Conservation (phyloP, 1,140 invertebrate species). For the Holcopasites calliopsidis region DNA sequence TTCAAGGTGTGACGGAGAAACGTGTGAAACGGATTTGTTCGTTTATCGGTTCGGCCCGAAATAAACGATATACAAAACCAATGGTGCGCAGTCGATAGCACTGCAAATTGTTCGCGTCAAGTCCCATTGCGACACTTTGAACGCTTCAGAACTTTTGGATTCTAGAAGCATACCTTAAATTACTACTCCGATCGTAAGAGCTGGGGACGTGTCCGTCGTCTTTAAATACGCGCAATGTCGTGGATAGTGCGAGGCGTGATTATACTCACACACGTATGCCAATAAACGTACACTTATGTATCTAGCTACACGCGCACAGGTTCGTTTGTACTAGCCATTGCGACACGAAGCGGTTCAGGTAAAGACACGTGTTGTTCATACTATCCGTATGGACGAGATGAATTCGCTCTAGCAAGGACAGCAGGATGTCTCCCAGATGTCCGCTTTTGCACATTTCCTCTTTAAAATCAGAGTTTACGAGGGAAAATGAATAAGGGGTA, state of each 20-base stretch:
- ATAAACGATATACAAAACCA: not conserved
- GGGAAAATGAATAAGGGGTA: too few relatives aligned
- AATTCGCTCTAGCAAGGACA: too few relatives aligned
- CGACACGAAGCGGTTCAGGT: too few relatives aligned
- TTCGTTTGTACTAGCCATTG: too few relatives aligned
- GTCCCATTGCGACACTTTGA: constrained; percentile 15
- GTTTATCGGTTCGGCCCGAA: not conserved
- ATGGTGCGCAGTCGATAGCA: constrained; percentile 13
- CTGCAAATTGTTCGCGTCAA: constrained; percentile 44
- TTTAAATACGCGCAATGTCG: not conserved
- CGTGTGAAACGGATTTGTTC: constrained; percentile 13
- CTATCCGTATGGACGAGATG: too few relatives aligned
- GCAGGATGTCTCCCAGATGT: too few relatives aligned
- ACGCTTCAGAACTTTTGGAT: constrained; percentile 55
- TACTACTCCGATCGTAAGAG: constrained; percentile 52
- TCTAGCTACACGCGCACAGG: constrained; percentile 21
- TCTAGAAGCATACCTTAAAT: constrained; percentile 61
- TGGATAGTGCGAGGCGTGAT: constrained; percentile 4
- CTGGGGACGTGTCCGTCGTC: constrained; percentile 37
- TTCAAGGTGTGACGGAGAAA: constrained; percentile 25
- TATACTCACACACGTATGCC: not conserved
- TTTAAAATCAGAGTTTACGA: too few relatives aligned
- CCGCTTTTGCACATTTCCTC: too few relatives aligned
- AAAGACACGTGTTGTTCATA: too few relatives aligned
- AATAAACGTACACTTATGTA: constrained; percentile 14